phyloP scores from a whole-genome alignment of 2,888 invertebrate species.

The Vesta saturnalis region DNA sequence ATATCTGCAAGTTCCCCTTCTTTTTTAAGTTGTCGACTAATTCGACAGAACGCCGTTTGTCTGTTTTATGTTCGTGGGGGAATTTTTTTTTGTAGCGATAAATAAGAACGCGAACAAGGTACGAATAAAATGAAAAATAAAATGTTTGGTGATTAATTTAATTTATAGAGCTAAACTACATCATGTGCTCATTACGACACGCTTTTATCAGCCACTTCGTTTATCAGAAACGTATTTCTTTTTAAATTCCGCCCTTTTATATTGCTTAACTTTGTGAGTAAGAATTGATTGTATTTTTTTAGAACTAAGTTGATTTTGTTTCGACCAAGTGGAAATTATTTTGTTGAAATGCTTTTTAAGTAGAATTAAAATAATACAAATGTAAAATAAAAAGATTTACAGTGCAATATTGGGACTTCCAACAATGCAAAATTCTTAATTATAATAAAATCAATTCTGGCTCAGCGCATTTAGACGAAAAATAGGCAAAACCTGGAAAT shows the following conservation, averaged over 20 bases:
- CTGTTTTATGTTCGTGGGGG: conserved; percentile 48
- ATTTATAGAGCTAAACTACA: conserved; percentile 44
- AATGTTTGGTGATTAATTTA: conserved; percentile 50
- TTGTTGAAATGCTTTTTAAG: too few species aligned
- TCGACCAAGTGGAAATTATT: too few species aligned
- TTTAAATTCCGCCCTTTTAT: neutral
- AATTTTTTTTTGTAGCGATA: conserved; percentile 46
- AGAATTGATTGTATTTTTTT: neutral
- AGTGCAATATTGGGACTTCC: too few species aligned
- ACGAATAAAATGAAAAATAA: conserved; percentile 50
- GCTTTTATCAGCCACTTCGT: conserved; percentile 26
- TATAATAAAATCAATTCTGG: too few species aligned
- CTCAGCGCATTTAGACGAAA: too few species aligned
- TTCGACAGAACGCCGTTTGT: conserved; percentile 52
- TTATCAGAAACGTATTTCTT: conserved; percentile 19
- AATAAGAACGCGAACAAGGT: conserved; percentile 50
- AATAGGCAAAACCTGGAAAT: too few species aligned
- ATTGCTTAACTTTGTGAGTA: neutral
- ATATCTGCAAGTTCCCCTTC: conserved; percentile 30
- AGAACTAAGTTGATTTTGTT: too few species aligned
- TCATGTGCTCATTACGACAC: conserved; percentile 35
- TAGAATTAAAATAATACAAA: too few species aligned
- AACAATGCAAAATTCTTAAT: too few species aligned
- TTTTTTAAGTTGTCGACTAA: conserved; percentile 44
- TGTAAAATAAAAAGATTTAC: too few species aligned